phyloP scores from a whole-genome alignment of 2,113 vertebrate species.

The Uropsilus gracilis region DNA sequence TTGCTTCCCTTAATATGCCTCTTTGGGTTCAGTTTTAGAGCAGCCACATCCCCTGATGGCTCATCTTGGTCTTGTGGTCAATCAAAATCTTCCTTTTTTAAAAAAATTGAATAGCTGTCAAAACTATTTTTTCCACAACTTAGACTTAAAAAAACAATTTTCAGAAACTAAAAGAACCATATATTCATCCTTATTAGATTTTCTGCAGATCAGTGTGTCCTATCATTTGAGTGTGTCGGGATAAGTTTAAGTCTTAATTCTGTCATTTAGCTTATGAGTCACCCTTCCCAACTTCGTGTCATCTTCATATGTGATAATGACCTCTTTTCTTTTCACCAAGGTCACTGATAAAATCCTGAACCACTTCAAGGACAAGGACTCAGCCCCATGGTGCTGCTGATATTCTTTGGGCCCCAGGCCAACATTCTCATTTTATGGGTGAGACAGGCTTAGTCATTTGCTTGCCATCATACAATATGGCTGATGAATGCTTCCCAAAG shows the following conservation, averaged over 20 bases:
- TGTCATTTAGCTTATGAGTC: conserved; percentile 42
- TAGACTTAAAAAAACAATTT: conserved; percentile 50
- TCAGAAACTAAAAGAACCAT: conserved; percentile 35
- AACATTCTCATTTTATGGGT: conserved; percentile 26
- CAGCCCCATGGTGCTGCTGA: neutral
- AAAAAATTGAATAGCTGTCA: conserved; percentile 1
- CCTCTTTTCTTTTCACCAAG: neutral
- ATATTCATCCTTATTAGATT: conserved; percentile 35
- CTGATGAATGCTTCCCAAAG: neutral
- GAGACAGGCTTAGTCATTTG: neutral
- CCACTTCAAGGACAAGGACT: conserved; percentile 6
- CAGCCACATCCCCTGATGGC: neutral
- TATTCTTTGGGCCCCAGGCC: conserved; percentile 17
- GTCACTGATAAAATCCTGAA: conserved; percentile 13
- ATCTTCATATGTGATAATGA: conserved; percentile 46
- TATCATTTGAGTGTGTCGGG: conserved; percentile 28
- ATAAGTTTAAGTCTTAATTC: conserved; percentile 49
- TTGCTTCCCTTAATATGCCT: neutral
- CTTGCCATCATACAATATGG: neutral
- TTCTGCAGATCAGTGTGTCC: neutral
- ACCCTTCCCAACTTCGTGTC: neutral
- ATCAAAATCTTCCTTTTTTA: conserved; percentile 16
- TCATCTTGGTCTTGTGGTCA: conserved; percentile 17
- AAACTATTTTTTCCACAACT: neutral
- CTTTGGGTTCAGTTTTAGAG: neutral